A percentile compares a stretch with the other conserved stretches of the same genome.
Evolutionary conservation across 2,797 vertebrate species (phyloP).

Genomic region (Heteromormyrus szaboi): DNA sequence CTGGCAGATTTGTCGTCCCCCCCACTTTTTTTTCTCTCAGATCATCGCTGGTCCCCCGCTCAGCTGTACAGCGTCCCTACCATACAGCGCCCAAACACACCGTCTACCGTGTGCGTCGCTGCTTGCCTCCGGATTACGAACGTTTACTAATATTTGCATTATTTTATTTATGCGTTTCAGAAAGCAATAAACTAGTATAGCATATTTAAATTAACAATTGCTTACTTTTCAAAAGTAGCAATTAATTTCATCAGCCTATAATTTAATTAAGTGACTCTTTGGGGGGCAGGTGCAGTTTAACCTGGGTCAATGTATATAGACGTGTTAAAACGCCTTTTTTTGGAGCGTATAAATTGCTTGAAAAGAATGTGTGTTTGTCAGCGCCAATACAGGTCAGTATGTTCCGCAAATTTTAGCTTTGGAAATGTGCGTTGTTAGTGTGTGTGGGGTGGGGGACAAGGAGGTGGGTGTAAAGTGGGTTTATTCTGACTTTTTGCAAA

Average conservation of each 20-base stretch:
- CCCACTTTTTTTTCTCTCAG: slow-evolving; percentile 27
- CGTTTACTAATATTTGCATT: neutral
- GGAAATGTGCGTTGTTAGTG: neutral
- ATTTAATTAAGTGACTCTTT: slow-evolving; percentile 15
- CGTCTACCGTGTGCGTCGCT: slow-evolving; percentile 56
- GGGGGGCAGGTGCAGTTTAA: slow-evolving; percentile 26
- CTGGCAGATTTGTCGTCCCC: slow-evolving; percentile 50
- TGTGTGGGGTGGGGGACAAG: neutral
- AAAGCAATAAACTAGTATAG: slow-evolving; percentile 12
- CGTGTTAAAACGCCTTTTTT: slow-evolving; percentile 72
- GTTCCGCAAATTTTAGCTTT: slow-evolving; percentile 49
- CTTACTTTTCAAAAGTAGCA: slow-evolving; percentile 11
- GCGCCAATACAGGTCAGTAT: slow-evolving; percentile 69
- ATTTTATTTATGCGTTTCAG: neutral
- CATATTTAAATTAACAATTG: neutral
- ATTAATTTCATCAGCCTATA: neutral
- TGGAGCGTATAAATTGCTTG: slow-evolving; percentile 70
- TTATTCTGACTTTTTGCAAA: slow-evolving; percentile 5
- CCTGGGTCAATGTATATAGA: slow-evolving; percentile 73
- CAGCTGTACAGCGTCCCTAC: slow-evolving; percentile 50
- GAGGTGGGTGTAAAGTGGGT: neutral
- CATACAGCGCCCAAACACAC: slow-evolving; percentile 59
- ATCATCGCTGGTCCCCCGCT: slow-evolving; percentile 52
- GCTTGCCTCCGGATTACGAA: slow-evolving; percentile 18
- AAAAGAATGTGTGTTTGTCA: slow-evolving; percentile 76